Percentiles rank a stretch among this genome's conserved stretches.
These are phyloP conservation scores for Agrochola circellaris DNA, from an alignment of 2,888 invertebrate species.

Conservation along the genomic window DNA sequence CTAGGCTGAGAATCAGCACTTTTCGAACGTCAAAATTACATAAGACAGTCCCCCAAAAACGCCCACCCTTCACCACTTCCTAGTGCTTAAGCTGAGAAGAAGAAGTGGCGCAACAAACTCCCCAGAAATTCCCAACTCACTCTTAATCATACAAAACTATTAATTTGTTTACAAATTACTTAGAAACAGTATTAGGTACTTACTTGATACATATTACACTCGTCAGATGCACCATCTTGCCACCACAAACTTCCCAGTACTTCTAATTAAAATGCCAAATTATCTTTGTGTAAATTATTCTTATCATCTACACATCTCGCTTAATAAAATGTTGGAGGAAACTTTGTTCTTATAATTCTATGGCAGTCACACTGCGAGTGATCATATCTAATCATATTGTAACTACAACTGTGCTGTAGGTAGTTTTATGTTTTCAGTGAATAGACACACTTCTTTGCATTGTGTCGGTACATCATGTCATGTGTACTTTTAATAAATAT, in stretches of 20 bases:
- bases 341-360: constrained; percentile 59
- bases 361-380: constrained; percentile 49
- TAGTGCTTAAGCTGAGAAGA: no score
- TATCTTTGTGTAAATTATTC: constrained; percentile 47
- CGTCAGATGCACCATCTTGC: constrained; percentile 56
- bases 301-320: constrained; percentile 34
- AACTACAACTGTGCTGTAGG: constrained; percentile 61
- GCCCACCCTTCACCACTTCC: no score
- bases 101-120: no score
- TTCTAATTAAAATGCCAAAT: constrained; percentile 45
- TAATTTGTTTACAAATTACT: constrained; percentile 48
- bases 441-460: constrained; percentile 35
- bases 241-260: constrained; percentile 20
- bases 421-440: constrained; percentile 29
- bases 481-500: background rate
- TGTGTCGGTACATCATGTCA: constrained; percentile 4
- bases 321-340: constrained; percentile 50
- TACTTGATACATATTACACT: constrained; percentile 63
- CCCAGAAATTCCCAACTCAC: no score
- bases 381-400: constrained; percentile 76
- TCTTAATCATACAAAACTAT: background rate
- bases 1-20: no score
- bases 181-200: constrained; percentile 27
- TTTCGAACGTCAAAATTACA: no score
- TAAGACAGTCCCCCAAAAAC: no score